phyloP scores from a whole-genome alignment of 2,797 vertebrate genomes.

The Enteromius radiatus region DNA sequence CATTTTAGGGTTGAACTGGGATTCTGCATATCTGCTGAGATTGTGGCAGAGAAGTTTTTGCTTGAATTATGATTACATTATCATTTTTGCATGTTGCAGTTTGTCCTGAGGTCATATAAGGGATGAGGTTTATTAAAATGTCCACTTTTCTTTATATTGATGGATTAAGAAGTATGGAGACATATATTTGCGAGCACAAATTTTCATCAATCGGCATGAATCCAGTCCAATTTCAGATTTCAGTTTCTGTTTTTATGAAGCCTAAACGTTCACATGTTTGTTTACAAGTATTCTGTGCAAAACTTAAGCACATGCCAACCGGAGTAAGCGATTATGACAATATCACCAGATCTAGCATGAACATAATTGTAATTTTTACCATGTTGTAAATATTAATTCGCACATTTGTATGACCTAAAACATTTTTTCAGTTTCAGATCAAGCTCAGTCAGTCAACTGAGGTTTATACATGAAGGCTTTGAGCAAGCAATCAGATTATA shows the following conservation, averaged over 20 bases:
- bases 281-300: neutral
- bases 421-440: neutral
- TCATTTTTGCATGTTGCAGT: neutral
- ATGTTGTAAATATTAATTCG: neutral
- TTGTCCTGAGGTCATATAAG: neutral
- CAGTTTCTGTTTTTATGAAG: neutral
- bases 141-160: neutral
- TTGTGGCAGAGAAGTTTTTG: neutral
- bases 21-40: neutral
- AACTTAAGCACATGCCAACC: neutral
- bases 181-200: neutral
- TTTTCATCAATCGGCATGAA: neutral
- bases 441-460: neutral
- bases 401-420: neutral
- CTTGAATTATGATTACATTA: neutral
- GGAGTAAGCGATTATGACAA: neutral
- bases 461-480: neutral
- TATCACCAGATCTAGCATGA: neutral
- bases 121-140: neutral
- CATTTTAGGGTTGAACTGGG: neutral
- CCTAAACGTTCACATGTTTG: neutral
- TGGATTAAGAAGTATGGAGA: neutral
- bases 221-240: neutral
- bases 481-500: neutral
- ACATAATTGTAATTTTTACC: neutral